phyloP scores from a whole-genome alignment of 2,888 invertebrate genomes.

The Rambutsinella grinnellia region DNA sequence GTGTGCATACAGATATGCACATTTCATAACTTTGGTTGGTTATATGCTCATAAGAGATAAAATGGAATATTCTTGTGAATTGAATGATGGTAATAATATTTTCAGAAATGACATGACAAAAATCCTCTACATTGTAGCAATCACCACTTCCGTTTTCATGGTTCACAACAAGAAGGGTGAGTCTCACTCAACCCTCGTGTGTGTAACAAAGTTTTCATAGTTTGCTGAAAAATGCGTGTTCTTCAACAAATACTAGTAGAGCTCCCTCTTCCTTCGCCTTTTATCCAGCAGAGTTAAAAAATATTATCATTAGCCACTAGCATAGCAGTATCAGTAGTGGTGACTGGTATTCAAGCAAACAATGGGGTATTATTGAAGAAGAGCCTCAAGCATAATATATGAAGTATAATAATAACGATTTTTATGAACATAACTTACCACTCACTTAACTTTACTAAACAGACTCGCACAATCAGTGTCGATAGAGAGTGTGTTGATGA shows the following conservation, averaged over 20 bases:
- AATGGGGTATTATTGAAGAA: conserved; percentile 7
- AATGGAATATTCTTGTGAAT: not conserved
- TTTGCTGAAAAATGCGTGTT: conserved; percentile 12
- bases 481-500: conserved; percentile 38
- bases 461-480: conserved; percentile 49
- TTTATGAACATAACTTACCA: conserved; percentile 5
- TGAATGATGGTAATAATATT: conserved; percentile 7
- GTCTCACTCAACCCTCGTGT: conserved; percentile 45
- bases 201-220: too few species aligned
- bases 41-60: not conserved
- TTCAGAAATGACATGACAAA: conserved; percentile 51
- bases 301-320: not conserved
- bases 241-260: not conserved
- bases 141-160: conserved; percentile 61
- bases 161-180: conserved; percentile 52
- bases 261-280: not conserved
- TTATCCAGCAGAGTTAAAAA: not conserved
- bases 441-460: not conserved
- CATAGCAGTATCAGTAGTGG: not conserved
- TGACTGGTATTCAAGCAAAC: not conserved
- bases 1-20: too few species aligned
- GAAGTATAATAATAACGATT: conserved; percentile 13
- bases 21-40: too few species aligned
- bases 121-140: conserved; percentile 39
- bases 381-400: conserved; percentile 14